Evolutionary conservation across 2,888 invertebrate genomes (phyloP).

Genomic region (Margaritifera margaritifera): DNA sequence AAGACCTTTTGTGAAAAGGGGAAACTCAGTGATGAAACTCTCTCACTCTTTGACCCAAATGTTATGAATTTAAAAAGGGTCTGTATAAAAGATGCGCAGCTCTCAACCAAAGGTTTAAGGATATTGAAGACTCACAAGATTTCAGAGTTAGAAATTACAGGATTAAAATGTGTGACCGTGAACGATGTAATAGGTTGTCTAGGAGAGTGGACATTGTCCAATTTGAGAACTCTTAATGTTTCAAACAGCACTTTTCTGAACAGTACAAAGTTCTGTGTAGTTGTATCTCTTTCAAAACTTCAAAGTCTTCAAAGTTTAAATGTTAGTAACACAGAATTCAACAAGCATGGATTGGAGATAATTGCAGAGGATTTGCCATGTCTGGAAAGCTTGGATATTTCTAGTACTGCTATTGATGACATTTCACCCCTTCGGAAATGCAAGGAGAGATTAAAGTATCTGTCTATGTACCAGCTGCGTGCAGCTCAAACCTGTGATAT

Average conservation of each 20-base stretch:
- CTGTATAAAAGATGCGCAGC: constrained; percentile 77
- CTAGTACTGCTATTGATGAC: constrained; percentile 79
- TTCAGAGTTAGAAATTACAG: constrained; percentile 78
- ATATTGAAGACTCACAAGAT: constrained; percentile 80
- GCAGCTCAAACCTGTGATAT: constrained; percentile 68
- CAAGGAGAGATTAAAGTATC: constrained; percentile 77
- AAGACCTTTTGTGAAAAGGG: constrained; percentile 77
- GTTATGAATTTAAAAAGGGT: constrained; percentile 79
- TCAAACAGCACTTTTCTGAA: constrained; percentile 79
- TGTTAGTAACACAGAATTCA: constrained; percentile 82
- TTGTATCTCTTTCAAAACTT: constrained; percentile 79
- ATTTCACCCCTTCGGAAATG: constrained; percentile 78
- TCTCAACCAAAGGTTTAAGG: constrained; percentile 78
- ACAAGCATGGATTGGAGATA: constrained; percentile 79
- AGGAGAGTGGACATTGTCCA: constrained; percentile 80
- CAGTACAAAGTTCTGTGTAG: constrained; percentile 77
- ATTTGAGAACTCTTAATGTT: constrained; percentile 79
- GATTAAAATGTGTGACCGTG: constrained; percentile 76
- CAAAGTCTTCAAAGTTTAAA: constrained; percentile 77
- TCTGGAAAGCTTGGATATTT: constrained; percentile 80
- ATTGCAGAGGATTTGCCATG: constrained; percentile 80
- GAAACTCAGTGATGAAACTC: constrained; percentile 77
- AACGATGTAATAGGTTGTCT: constrained; percentile 80
- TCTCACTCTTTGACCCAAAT: constrained; percentile 78
- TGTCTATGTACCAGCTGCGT: constrained; percentile 79